Base-by-base conservation (phyloP, 2,113 vertebrate genomes). In the Arvicanthis niloticus region DNA sequence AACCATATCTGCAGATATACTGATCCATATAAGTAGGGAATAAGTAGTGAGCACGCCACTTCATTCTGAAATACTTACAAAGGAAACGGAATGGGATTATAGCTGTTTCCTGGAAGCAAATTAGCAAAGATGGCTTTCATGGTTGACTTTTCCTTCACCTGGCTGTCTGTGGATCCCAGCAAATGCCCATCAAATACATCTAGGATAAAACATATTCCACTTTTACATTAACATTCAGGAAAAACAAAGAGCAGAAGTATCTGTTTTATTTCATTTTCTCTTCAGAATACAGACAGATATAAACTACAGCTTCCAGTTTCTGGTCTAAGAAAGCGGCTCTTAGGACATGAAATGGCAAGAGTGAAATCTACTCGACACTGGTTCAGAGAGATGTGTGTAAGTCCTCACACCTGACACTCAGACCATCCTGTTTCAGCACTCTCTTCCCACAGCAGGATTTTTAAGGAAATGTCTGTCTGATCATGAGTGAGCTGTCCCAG, bases 111-210 rank as follows among this genome's bases (percentile, higher is more conserved):
- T 73, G 99, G 99, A 97, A 99, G 99, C 96, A 99, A 98, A 98
- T 99, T 99, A 92, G 99, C 99, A 88, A 99, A 98, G 98, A 99
- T 99, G 93, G 99, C 99, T 98, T 99, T 99, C 99, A 99, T 99
- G 84, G 99, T 99, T 98, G 99, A 99, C 48, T 99, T 99, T 98
- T 99, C 99, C 97, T 99, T 99, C 96, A 99, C 99, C 96, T 99
- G 99, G 97, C 99, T 99, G 97, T 99, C 99, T 77, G 98, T 99
- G 96, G 99, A 99, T 94, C 99, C 99, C 98, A 99, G 92, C 92
- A 99, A 98, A 98, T 99, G 99, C 93, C 99, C 99, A 91, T 99
- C 99, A 98, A 99, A 99, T 73, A 99, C 99, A 97, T 99, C 99
- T 99, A 97, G 67, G 97, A 97, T 67, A 81, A 67, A 97, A 96